Percentiles rank a stretch among this genome's conserved stretches.
Conservation (phyloP, 2,113 vertebrate genomes). For the Misgurnus anguillicaudatus region DNA sequence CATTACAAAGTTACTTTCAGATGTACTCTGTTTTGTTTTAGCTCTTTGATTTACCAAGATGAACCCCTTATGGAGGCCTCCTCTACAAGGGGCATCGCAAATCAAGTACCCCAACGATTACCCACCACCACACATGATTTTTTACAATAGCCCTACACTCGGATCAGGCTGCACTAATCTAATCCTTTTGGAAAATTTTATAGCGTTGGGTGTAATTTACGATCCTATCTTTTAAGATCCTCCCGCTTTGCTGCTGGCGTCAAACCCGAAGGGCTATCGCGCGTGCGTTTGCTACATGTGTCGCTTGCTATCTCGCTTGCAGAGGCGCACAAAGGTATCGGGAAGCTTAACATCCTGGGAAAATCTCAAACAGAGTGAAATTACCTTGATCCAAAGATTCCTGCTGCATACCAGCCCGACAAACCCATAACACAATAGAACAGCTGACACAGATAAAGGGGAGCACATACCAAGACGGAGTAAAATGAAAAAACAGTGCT, state of each 20-base stretch:
- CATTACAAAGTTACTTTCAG: too few relatives aligned
- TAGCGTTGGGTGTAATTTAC: constrained; percentile 72
- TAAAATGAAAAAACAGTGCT: constrained; percentile 56
- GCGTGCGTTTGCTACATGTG: constrained; percentile 77
- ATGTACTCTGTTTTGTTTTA: too few relatives aligned
- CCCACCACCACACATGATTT: constrained; percentile 62
- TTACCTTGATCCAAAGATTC: constrained; percentile 84
- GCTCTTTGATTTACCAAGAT: too few relatives aligned
- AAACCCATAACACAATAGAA: constrained; percentile 71
- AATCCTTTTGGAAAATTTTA: constrained; percentile 74
- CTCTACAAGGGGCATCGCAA: constrained; percentile 49
- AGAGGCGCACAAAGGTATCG: constrained; percentile 73
- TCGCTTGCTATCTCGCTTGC: constrained; percentile 69
- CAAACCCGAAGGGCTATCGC: constrained; percentile 67
- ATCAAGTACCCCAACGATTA: constrained; percentile 54
- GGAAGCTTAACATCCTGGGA: constrained; percentile 77
- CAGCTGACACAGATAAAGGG: constrained; percentile 58
- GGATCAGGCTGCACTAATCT: constrained; percentile 63
- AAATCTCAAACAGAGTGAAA: constrained; percentile 82
- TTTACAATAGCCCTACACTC: constrained; percentile 53
- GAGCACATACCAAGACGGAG: constrained; percentile 30
- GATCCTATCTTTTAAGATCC: constrained; percentile 69
- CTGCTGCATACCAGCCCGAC: constrained; percentile 78
- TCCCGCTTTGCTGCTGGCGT: constrained; percentile 60
- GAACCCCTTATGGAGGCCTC: constrained; percentile 39